Percentiles rank a stretch among this genome's conserved stretches.
These are phyloP conservation scores for Tupiocoris notatus DNA, from an alignment of 2,888 invertebrate genomes.

Conservation along the genomic window DNA sequence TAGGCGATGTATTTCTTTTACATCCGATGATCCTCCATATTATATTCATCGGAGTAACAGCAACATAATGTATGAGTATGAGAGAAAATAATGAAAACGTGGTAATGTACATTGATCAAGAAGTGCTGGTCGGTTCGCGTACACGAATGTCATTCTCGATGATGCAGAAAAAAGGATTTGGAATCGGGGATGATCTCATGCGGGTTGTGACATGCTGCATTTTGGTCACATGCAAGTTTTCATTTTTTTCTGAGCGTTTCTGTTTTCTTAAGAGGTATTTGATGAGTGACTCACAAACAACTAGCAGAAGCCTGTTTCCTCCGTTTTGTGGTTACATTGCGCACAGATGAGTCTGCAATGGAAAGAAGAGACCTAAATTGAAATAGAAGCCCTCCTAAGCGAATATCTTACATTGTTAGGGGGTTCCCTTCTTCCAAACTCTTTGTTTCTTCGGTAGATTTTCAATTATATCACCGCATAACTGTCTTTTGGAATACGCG, in stretches of 20 bases:
- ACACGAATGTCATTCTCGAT: constrained; percentile 24
- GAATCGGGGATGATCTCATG: neutral
- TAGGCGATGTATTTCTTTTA: too few relatives aligned
- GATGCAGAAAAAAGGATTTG: constrained; percentile 16
- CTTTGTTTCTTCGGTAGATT: too few relatives aligned
- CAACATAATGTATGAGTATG: neutral
- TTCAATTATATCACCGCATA: too few relatives aligned
- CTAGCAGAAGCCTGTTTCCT: constrained; percentile 66
- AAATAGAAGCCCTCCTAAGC: constrained; percentile 22
- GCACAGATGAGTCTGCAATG: constrained; percentile 75
- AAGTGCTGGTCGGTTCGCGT: constrained; percentile 2
- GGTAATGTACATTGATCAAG: too few relatives aligned
- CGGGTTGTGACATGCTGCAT: constrained; percentile 30
- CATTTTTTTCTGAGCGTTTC: constrained; percentile 27
- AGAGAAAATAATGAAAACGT: too few relatives aligned
- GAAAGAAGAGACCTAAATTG: constrained; percentile 60
- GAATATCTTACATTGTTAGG: neutral
- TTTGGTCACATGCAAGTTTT: constrained; percentile 15
- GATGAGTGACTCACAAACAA: constrained; percentile 63
- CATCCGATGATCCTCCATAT: too few relatives aligned
- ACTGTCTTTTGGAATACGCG: too few relatives aligned
- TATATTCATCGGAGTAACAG: too few relatives aligned
- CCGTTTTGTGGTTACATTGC: constrained; percentile 69
- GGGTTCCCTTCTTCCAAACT: too few relatives aligned
- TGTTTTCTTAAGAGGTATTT: constrained; percentile 26